Evolutionary conservation across 2,113 vertebrate species (phyloP).

Genomic region (Crotalus helleri): DNA sequence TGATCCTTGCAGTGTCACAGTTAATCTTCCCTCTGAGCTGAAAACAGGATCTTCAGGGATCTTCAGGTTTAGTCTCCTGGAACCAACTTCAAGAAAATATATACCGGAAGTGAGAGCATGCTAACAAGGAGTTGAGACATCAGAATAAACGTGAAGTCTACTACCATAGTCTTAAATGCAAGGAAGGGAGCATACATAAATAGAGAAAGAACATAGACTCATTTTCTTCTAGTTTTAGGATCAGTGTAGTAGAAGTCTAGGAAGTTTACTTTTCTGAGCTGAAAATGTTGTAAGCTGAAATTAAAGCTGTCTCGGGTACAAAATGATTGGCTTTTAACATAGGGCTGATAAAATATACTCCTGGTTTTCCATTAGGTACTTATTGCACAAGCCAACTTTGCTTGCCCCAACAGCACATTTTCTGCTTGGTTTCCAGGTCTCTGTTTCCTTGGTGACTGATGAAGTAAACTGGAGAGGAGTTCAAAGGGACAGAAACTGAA

Average conservation of each 20-base stretch:
- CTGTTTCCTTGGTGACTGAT: conserved; percentile 5
- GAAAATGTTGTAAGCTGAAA: background rate
- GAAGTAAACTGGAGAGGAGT: background rate
- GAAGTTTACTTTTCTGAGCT: background rate
- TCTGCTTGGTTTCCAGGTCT: background rate
- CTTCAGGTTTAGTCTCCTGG: conserved; percentile 8
- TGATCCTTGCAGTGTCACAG: background rate
- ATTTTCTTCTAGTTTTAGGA: background rate
- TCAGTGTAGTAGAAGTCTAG: background rate
- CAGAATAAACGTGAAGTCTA: background rate
- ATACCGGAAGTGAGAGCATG: conserved; percentile 1
- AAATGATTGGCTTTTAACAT: background rate
- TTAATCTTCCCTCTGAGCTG: background rate
- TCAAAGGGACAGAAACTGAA: conserved; percentile 7
- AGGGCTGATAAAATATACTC: background rate
- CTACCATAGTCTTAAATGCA: background rate
- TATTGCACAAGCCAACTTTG: background rate
- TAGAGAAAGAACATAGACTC: background rate
- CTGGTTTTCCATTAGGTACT: background rate
- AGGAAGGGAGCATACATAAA: background rate
- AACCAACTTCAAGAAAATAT: background rate
- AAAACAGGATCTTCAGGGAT: background rate
- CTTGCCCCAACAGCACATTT: background rate
- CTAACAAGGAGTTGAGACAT: background rate
- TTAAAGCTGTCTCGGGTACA: background rate